phyloP scores from a whole-genome alignment of 2,888 invertebrate genomes.

The Argyra leucocephala region DNA sequence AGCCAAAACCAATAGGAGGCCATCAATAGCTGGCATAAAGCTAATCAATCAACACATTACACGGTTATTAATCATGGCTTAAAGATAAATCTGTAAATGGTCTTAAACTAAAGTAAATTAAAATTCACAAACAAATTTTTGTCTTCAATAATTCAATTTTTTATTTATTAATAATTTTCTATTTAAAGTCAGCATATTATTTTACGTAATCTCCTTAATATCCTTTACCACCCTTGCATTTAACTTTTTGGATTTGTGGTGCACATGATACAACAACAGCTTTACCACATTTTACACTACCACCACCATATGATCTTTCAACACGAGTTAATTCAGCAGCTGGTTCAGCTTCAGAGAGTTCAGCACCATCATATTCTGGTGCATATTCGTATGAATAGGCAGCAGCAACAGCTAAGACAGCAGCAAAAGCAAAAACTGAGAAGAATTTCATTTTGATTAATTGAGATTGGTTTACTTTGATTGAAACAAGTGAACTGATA shows the following conservation, averaged over 20 bases:
- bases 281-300: neutral
- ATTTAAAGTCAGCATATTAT: too few species aligned
- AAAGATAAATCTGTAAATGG: too few species aligned
- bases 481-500: neutral
- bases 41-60: too few species aligned
- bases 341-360: neutral
- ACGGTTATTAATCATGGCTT: too few species aligned
- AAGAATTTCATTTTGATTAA: neutral
- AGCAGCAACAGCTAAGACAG: neutral
- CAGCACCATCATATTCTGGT: neutral
- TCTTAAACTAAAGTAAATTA: too few species aligned
- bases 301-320: constrained; percentile 3
- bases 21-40: too few species aligned
- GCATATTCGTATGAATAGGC: neutral
- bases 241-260: neutral
- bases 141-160: too few species aligned
- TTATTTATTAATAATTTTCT: too few species aligned
- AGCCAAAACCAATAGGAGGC: too few species aligned
- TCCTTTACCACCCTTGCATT: neutral
- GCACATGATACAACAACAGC: neutral
- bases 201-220: neutral
- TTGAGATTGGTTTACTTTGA: neutral
- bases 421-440: neutral
- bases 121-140: too few species aligned
- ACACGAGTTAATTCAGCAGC: neutral